Evolutionary conservation across 1,140 invertebrate species (phyloP).

Genomic region (Nephotettix cincticeps): DNA sequence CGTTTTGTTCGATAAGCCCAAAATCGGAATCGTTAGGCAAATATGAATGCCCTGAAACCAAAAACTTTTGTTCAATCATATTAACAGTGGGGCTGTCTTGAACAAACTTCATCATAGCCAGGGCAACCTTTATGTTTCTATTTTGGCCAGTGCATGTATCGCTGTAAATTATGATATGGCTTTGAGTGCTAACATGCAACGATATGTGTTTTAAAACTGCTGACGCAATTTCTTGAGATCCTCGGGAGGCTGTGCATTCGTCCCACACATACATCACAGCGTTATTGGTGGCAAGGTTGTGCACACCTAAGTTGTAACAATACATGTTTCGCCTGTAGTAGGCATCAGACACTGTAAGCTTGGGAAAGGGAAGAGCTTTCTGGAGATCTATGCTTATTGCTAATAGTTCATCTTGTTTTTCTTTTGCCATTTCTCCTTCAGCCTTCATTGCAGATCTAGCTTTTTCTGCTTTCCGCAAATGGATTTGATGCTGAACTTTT

Average conservation of each 20-base stretch:
- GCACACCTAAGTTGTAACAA: slow-evolving; percentile 32
- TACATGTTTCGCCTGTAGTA: slow-evolving; percentile 35
- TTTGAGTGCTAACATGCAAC: not conserved
- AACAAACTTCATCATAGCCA: slow-evolving; percentile 34
- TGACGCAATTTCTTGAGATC: slow-evolving; percentile 35
- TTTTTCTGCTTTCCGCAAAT: slow-evolving; percentile 24
- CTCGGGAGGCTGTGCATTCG: slow-evolving; percentile 29
- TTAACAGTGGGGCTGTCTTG: slow-evolving; percentile 14
- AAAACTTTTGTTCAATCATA: slow-evolving; percentile 25
- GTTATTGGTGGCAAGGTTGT: slow-evolving; percentile 27
- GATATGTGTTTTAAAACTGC: slow-evolving; percentile 1
- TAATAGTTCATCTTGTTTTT: not conserved
- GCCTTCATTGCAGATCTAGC: slow-evolving; percentile 1
- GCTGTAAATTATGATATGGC: slow-evolving; percentile 14
- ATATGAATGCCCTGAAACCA: slow-evolving; percentile 26
- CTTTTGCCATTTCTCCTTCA: not conserved
- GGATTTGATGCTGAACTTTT: slow-evolving; percentile 12
- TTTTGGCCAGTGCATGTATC: slow-evolving; percentile 32
- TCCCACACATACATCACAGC: slow-evolving; percentile 37
- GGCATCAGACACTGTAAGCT: slow-evolving; percentile 6
- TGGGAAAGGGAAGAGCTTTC: slow-evolving; percentile 30
- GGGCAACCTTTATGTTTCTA: slow-evolving; percentile 30
- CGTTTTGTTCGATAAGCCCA: slow-evolving; percentile 12
- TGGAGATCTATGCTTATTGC: slow-evolving; percentile 16
- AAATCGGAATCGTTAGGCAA: slow-evolving; percentile 33